A percentile compares a stretch with the other conserved stretches of the same genome.
These are phyloP conservation scores for Tipula confusa DNA, from an alignment of 2,888 invertebrate genomes.

Conservation along the genomic window DNA sequence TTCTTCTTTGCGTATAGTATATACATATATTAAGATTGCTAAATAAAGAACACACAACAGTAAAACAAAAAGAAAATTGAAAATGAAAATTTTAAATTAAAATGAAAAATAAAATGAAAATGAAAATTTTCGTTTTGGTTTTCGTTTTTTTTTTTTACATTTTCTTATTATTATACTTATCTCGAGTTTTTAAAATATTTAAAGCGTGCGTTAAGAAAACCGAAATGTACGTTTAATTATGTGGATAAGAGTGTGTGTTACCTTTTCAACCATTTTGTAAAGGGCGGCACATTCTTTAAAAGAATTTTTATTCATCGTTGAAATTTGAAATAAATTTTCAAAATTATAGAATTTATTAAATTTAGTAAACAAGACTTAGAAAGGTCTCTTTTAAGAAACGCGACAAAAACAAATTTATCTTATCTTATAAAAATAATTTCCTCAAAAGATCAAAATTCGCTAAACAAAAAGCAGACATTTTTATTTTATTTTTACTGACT, in stretches of 20 bases:
- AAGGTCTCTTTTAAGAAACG: too few relatives aligned
- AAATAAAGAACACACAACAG: slow-evolving; percentile 16
- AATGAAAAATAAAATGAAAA: not conserved
- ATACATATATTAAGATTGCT: not conserved
- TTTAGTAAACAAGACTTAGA: too few relatives aligned
- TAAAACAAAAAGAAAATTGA: not conserved
- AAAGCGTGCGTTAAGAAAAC: slow-evolving; percentile 5
- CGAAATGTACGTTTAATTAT: not conserved
- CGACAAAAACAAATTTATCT: too few relatives aligned
- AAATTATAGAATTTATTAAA: too few relatives aligned
- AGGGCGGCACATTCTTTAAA: too few relatives aligned
- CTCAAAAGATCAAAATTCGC: too few relatives aligned
- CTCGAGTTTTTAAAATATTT: not conserved
- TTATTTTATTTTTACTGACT: too few relatives aligned
- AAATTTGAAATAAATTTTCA: too few relatives aligned
- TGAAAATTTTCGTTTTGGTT: not conserved
- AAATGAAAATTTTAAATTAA: slow-evolving; percentile 20
- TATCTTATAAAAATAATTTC: too few relatives aligned
- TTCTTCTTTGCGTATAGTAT: not conserved
- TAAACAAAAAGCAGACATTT: too few relatives aligned
- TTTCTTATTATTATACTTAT: not conserved
- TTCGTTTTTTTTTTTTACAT: not conserved
- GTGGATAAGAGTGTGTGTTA: not conserved
- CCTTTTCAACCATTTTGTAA: not conserved
- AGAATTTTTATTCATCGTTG: too few relatives aligned